A percentile compares a stretch with the other conserved stretches of the same genome.
Conservation (phyloP, 2,113 vertebrate genomes). For the Rhinichthys klamathensis region DNA sequence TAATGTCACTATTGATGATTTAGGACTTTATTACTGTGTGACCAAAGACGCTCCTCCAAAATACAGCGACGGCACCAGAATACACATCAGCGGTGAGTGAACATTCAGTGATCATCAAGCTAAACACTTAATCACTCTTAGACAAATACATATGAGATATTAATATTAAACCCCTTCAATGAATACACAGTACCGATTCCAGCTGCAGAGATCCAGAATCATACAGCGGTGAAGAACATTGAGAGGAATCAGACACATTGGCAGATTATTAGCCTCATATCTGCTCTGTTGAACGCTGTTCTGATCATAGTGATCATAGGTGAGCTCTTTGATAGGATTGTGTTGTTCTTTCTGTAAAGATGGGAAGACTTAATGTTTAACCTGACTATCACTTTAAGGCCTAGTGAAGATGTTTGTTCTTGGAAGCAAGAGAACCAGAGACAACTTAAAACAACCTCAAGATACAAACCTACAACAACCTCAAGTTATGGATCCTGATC, state of each 20-base stretch:
- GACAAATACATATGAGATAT: not conserved
- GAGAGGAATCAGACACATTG: not conserved
- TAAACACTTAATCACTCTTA: not conserved
- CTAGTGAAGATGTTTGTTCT: not conserved
- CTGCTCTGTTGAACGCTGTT: not conserved
- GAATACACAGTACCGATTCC: not conserved
- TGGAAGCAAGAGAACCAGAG: not conserved
- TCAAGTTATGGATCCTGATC: not conserved
- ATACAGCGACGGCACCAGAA: not conserved
- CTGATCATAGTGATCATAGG: not conserved
- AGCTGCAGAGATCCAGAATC: not conserved
- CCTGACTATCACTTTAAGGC: not conserved
- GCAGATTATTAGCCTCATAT: not conserved
- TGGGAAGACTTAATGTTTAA: not conserved
- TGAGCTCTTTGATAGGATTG: not conserved
- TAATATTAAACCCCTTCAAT: not conserved
- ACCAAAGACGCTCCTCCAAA: fast-evolving
- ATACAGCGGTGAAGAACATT: not conserved
- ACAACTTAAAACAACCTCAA: not conserved
- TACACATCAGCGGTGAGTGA: not conserved
- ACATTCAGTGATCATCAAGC: not conserved
- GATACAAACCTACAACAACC: not conserved
- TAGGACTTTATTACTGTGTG: not conserved
- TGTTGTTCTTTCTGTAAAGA: not conserved
- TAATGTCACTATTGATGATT: not conserved